Percentiles rank a stretch among this genome's conserved stretches.
Conservation (phyloP, 2,797 vertebrate genomes). For the Hipposideros larvatus region DNA sequence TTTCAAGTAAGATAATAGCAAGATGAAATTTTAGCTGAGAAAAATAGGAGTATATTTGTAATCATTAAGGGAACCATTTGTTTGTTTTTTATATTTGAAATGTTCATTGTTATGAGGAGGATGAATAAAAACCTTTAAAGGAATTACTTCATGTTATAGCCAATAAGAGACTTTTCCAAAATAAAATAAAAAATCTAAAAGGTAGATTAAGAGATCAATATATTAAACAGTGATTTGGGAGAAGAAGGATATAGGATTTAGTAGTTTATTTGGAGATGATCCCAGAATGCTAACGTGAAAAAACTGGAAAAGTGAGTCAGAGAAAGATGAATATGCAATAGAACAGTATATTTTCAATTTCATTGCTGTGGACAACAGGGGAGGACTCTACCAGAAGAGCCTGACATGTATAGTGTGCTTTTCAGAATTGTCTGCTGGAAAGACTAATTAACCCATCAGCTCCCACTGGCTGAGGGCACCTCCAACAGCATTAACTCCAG, state of each 20-base stretch:
- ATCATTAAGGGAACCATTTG: neutral
- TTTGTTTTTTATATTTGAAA: neutral
- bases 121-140: neutral
- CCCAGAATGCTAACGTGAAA: neutral
- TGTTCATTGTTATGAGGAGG: neutral
- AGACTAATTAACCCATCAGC: neutral
- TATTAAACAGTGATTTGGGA: neutral
- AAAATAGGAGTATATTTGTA: neutral
- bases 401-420: neutral
- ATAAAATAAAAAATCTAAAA: neutral
- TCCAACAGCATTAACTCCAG: neutral
- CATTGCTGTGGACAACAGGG: neutral
- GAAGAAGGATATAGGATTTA: neutral
- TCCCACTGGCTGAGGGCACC: neutral
- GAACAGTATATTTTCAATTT: neutral
- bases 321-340: neutral
- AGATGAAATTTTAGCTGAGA: neutral
- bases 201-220: neutral
- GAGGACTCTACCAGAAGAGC: neutral
- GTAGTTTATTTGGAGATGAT: neutral
- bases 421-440: neutral
- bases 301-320: neutral
- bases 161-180: conserved; percentile 4
- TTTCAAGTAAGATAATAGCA: neutral
- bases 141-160: neutral